Conservation (phyloP, 1,140 invertebrate genomes). For the Drosophila tropicalis region DNA sequence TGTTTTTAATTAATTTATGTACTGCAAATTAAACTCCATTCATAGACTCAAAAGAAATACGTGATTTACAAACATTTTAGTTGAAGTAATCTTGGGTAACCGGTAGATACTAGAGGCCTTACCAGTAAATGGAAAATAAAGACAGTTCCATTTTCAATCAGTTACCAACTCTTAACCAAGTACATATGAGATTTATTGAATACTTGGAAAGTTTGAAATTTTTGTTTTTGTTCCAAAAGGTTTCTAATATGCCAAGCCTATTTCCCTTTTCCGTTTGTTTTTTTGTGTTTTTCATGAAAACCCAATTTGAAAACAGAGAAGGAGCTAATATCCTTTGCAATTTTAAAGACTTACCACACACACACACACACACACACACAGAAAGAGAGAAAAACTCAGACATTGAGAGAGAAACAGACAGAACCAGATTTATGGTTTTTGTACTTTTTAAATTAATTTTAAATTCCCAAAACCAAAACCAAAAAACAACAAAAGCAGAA, state of each 20-base stretch:
- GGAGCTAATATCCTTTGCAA: neutral
- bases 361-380: neutral
- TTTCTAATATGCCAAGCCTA: neutral
- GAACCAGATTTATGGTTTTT: slow-evolving; percentile 6
- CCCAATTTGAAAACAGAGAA: neutral
- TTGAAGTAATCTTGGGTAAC: neutral
- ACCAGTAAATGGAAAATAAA: neutral
- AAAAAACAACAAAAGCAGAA: neutral
- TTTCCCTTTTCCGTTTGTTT: neutral
- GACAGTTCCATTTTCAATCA: neutral
- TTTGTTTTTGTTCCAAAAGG: neutral
- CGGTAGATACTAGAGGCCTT: neutral
- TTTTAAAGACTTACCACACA: neutral
- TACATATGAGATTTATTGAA: slow-evolving; percentile 3
- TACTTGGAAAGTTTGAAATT: neutral
- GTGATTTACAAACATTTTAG: neutral
- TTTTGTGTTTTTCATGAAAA: too few species aligned
- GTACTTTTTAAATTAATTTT: slow-evolving; percentile 12
- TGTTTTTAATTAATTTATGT: too few species aligned
- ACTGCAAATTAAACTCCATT: neutral
- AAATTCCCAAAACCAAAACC: slow-evolving; percentile 9
- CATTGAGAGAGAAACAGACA: slow-evolving; percentile 1
- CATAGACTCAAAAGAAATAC: too few species aligned
- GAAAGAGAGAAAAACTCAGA: neutral
- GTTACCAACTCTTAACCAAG: neutral